Evolutionary conservation across 2,797 vertebrate genomes (phyloP).

Genomic region (Cryptoblepharus egeriae): DNA sequence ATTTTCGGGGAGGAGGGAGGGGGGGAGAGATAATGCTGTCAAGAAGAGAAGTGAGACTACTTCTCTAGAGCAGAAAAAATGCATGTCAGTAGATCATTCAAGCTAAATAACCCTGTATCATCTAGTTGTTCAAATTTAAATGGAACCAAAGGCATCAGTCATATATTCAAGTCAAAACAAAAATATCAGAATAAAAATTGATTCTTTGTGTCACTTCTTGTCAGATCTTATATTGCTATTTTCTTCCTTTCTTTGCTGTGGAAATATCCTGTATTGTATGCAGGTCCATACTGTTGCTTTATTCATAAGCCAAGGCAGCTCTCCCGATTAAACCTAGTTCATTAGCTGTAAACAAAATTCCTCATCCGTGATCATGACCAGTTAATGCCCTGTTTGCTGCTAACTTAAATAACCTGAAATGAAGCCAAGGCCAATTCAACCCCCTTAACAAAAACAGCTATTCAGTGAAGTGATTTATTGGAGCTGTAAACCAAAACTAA

Average conservation of each 20-base stretch:
- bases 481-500: slow-evolving; percentile 71
- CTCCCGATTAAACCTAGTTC: slow-evolving; percentile 27
- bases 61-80: not conserved
- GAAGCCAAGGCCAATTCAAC: slow-evolving; percentile 71
- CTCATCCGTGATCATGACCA: slow-evolving; percentile 68
- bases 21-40: not conserved
- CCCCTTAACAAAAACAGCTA: slow-evolving; percentile 68
- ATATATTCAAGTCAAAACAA: not conserved
- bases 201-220: not conserved
- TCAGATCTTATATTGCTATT: slow-evolving; percentile 12
- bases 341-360: slow-evolving; percentile 66
- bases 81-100: not conserved
- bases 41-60: not conserved
- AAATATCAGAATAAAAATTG: not conserved
- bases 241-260: slow-evolving; percentile 43
- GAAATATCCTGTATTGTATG: not conserved
- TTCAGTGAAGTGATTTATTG: slow-evolving; percentile 71
- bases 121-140: not conserved
- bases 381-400: slow-evolving; percentile 70
- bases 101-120: not conserved
- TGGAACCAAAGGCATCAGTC: not conserved
- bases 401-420: slow-evolving; percentile 66
- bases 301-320: slow-evolving; percentile 49
- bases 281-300: slow-evolving; percentile 43
- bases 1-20: no score